phyloP scores from a whole-genome alignment of 2,888 invertebrate species.

The Phengaris arion region DNA sequence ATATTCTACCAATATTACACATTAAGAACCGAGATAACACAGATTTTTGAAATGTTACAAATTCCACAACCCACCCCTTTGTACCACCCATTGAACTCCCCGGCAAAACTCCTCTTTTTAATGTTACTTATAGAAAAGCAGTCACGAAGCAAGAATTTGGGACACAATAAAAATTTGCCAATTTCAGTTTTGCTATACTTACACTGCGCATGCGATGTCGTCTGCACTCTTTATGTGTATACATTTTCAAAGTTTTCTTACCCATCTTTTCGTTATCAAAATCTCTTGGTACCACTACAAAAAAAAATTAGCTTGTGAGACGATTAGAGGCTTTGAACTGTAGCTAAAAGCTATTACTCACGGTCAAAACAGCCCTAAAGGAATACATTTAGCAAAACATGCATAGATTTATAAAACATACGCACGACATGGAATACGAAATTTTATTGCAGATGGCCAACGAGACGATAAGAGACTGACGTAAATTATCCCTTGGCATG shows the following conservation, averaged over 20 bases:
- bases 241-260: conserved; percentile 61
- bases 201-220: conserved; percentile 57
- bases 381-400: not conserved
- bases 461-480: not conserved
- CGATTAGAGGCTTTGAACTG: not conserved
- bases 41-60: too few relatives aligned
- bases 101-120: too few relatives aligned
- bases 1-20: too few relatives aligned
- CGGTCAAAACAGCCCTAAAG: not conserved
- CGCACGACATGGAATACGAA: conserved; percentile 10
- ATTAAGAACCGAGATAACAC: too few relatives aligned
- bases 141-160: not conserved
- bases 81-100: too few relatives aligned
- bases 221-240: conserved; percentile 61
- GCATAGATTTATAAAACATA: conserved; percentile 12
- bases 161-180: too few relatives aligned
- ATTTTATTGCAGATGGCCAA: conserved; percentile 16
- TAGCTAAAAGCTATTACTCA: conserved; percentile 19
- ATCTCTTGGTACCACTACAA: conserved; percentile 61
- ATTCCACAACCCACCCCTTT: too few relatives aligned
- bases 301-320: not conserved
- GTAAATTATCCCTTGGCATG: too few relatives aligned
- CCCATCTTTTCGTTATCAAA: conserved; percentile 64
- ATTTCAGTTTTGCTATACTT: conserved; percentile 33
- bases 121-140: too few relatives aligned